A percentile compares a stretch with the other conserved stretches of the same genome.
These are phyloP conservation scores for Sinosuthora webbiana DNA, from an alignment of 2,113 vertebrate species.

Conservation along the genomic window DNA sequence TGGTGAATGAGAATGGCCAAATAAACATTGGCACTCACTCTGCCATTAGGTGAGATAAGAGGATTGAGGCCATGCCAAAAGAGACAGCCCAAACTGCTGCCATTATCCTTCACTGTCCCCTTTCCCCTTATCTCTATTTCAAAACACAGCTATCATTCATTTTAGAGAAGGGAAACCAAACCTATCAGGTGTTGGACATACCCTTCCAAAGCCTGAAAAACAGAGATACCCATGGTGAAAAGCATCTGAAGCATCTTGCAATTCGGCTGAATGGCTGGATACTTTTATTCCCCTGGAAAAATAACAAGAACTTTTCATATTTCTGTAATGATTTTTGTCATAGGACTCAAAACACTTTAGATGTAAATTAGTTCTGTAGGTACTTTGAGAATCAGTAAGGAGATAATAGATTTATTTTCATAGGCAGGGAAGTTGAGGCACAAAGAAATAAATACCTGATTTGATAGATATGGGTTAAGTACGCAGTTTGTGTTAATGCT, in stretches of 20 bases:
- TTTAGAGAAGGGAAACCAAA: constrained; percentile 34
- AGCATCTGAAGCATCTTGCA: not conserved
- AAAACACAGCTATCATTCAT: constrained; percentile 65
- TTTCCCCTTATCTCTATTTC: constrained; percentile 64
- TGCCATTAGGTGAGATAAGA: constrained; percentile 80
- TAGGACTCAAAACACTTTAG: not conserved
- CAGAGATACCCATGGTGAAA: constrained; percentile 41
- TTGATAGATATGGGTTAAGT: not conserved
- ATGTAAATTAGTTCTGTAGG: not conserved
- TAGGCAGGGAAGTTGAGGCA: not conserved
- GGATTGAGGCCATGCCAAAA: constrained; percentile 66
- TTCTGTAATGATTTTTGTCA: not conserved
- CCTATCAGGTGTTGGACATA: constrained; percentile 41
- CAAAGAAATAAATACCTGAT: not conserved
- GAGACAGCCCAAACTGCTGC: constrained; percentile 36
- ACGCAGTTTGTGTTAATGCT: not conserved
- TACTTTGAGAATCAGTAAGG: not conserved
- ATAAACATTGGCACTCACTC: constrained; percentile 78
- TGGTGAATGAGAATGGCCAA: constrained; percentile 78
- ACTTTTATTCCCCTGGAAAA: constrained; percentile 23
- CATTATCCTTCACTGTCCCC: constrained; percentile 52
- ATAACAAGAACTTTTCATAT: constrained; percentile 26
- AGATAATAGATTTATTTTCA: not conserved
- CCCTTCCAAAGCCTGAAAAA: constrained; percentile 28
- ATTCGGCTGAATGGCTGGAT: not conserved